A percentile compares a stretch with the other conserved stretches of the same genome.
Evolutionary conservation across 2,113 vertebrate species (phyloP).

Genomic region (Lanius collurio): DNA sequence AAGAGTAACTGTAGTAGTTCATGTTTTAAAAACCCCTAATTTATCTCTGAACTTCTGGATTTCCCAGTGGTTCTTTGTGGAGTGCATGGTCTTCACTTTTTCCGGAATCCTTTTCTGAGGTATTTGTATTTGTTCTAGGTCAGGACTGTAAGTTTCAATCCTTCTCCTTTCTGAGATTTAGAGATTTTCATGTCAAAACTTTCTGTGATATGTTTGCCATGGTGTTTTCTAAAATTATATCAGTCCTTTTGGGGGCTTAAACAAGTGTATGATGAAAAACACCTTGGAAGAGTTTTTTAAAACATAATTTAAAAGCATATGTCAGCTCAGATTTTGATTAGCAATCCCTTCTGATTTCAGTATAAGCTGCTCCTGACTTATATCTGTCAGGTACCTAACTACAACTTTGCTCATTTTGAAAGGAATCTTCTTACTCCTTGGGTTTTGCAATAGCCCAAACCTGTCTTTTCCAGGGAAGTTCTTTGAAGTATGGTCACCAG

Average conservation of each 20-base stretch:
- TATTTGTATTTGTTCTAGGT: background rate
- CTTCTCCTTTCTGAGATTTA: background rate
- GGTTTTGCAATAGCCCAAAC: background rate
- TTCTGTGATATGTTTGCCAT: background rate
- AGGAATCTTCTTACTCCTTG: background rate
- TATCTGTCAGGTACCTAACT: background rate
- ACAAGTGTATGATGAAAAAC: background rate
- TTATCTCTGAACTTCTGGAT: background rate
- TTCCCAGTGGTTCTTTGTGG: background rate
- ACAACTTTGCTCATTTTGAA: background rate
- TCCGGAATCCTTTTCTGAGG: background rate
- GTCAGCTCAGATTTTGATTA: background rate
- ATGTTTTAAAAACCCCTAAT: background rate
- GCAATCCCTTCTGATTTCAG: background rate
- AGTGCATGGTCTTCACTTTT: fast-evolving
- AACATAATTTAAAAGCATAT: background rate
- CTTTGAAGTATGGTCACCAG: background rate
- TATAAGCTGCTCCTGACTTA: fast-evolving
- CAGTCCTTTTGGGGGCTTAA: background rate
- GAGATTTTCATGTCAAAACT: background rate
- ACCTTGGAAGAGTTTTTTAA: background rate
- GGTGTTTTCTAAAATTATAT: background rate
- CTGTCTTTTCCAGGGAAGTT: background rate
- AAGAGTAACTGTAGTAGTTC: background rate
- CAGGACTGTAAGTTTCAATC: background rate